A percentile compares a stretch with the other conserved stretches of the same genome.
Evolutionary conservation across 2,888 invertebrate genomes (phyloP).

Genomic region (Macrophya annulata): DNA sequence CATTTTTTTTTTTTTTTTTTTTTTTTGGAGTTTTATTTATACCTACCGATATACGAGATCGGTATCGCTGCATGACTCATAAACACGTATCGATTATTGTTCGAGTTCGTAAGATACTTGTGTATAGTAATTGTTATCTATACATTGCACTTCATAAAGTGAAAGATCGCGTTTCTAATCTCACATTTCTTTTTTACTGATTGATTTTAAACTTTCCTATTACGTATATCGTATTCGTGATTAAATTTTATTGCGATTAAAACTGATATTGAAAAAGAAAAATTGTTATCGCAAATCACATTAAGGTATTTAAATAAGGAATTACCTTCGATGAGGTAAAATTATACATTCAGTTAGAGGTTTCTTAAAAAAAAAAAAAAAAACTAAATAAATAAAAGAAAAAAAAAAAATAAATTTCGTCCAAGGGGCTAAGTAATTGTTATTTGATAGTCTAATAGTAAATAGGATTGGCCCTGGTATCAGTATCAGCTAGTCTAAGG

Average conservation of each 20-base stretch:
- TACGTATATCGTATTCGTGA: neutral
- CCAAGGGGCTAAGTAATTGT: conserved; percentile 11
- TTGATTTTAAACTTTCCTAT: neutral
- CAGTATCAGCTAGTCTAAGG: conserved; percentile 2
- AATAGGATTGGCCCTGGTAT: conserved; percentile 7
- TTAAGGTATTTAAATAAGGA: neutral
- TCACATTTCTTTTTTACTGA: neutral
- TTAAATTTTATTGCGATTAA: neutral
- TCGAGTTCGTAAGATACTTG: neutral
- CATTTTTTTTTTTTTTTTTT: no score
- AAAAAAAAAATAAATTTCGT: neutral
- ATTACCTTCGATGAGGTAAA: neutral
- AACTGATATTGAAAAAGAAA: neutral
- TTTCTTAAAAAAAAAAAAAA: neutral
- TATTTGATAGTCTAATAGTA: conserved; percentile 26
- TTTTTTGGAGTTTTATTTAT: neutral
- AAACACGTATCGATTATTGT: conserved; percentile 19
- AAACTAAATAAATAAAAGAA: no score
- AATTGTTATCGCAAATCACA: neutral
- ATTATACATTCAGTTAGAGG: neutral
- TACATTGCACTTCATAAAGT: neutral
- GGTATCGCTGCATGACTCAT: conserved; percentile 42
- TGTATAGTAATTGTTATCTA: neutral
- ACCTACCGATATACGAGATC: conserved; percentile 22
- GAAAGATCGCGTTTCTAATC: neutral